These are phyloP conservation scores for Sebastes goodei DNA, from an alignment of 2,797 vertebrate genomes.

Conservation along the genomic window DNA sequence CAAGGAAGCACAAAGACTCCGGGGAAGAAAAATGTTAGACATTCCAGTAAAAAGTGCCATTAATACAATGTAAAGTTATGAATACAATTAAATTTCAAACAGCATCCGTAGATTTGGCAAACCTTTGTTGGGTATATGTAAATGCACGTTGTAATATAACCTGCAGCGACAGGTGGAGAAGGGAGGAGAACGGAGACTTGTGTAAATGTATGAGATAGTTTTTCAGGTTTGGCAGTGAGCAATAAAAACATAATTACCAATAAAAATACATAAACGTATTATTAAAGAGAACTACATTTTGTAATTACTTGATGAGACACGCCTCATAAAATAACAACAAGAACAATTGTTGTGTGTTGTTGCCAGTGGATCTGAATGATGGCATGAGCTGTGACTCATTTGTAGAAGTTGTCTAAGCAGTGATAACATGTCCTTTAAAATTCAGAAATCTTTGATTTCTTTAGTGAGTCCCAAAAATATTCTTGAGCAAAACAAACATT, in stretches of 20 bases:
- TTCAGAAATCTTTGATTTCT: not conserved
- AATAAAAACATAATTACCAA: not conserved
- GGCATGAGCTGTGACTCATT: not conserved
- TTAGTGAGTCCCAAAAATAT: not conserved
- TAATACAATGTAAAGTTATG: not conserved
- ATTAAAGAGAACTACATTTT: conserved; percentile 1
- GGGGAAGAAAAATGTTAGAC: not conserved
- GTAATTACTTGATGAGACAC: conserved; percentile 26
- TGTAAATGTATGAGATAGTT: not conserved
- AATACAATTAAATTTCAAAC: not conserved
- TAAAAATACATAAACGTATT: not conserved
- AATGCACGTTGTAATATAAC: not conserved
- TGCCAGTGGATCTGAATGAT: not conserved
- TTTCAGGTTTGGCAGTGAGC: conserved; percentile 10
- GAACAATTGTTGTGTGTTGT: not conserved
- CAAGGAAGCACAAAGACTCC: no score
- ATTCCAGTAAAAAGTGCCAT: not conserved
- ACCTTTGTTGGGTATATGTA: not conserved
- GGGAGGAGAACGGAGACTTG: not conserved
- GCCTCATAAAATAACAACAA: conserved; percentile 3
- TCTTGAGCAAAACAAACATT: not conserved
- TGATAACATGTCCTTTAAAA: not conserved
- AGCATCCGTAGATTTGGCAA: not conserved
- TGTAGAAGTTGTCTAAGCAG: not conserved
- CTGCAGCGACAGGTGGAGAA: not conserved